Conservation (phyloP, 1,140 invertebrate genomes). For the Watersipora subatra region DNA sequence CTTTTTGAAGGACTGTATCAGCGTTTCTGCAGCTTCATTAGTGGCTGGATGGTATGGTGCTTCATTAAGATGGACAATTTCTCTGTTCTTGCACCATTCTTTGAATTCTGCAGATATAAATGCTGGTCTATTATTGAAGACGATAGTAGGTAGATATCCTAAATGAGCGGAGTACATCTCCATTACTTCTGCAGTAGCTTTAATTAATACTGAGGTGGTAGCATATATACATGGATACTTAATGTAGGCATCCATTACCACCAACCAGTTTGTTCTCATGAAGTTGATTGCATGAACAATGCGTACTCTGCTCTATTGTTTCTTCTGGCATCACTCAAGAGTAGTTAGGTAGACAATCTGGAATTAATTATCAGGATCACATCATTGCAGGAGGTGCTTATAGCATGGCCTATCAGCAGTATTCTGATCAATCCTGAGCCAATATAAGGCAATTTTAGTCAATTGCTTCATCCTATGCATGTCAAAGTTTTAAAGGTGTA, state of each 20-base stretch:
- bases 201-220: no score
- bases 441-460: slow-evolving; percentile 38
- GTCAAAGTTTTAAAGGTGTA: slow-evolving; percentile 39
- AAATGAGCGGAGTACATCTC: no score
- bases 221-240: slow-evolving; percentile 35
- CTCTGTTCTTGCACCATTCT: slow-evolving; percentile 18
- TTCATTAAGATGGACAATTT: slow-evolving; percentile 18
- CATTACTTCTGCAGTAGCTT: no score
- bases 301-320: slow-evolving; percentile 41
- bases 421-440: slow-evolving; percentile 37
- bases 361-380: no score
- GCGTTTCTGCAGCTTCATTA: slow-evolving; percentile 18
- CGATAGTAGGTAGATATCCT: no score
- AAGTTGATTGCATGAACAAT: slow-evolving; percentile 43
- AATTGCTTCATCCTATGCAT: slow-evolving; percentile 38
- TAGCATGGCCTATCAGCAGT: slow-evolving; percentile 25
- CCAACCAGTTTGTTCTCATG: slow-evolving; percentile 28
- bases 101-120: slow-evolving; percentile 26
- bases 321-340: slow-evolving; percentile 29
- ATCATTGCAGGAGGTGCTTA: no score
- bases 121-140: slow-evolving; percentile 30
- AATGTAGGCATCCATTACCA: slow-evolving; percentile 37
- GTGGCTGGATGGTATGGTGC: slow-evolving; percentile 19
- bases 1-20: slow-evolving; percentile 9
- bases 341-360: slow-evolving; percentile 12